Conservation (phyloP, 2,888 invertebrate species). For the Lissonota sp. region DNA sequence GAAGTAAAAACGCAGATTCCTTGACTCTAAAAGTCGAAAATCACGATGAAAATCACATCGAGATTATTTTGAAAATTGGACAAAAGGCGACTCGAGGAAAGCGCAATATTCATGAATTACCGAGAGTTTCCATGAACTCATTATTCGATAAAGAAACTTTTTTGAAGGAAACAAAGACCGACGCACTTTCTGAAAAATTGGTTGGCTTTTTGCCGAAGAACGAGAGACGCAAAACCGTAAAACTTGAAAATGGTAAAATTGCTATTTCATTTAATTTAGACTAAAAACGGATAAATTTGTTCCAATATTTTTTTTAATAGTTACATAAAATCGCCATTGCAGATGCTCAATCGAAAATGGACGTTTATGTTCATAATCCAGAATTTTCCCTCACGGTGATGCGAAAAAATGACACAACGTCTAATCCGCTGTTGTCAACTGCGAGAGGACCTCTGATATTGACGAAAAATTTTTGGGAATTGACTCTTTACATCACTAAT, state of each 20-base stretch:
- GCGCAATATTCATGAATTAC: not conserved
- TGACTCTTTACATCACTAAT: slow-evolving; percentile 85
- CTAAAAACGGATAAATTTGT: not conserved
- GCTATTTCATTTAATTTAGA: not conserved
- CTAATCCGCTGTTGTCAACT: slow-evolving; percentile 85
- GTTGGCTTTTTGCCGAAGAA: slow-evolving; percentile 29
- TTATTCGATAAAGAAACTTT: not conserved
- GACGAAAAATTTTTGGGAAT: slow-evolving; percentile 87
- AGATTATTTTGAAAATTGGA: slow-evolving; percentile 50
- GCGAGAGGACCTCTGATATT: slow-evolving; percentile 86
- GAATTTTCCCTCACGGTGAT: slow-evolving; percentile 72
- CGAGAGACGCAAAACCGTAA: slow-evolving; percentile 5
- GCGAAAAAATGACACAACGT: slow-evolving; percentile 80
- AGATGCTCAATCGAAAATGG: slow-evolving; percentile 53
- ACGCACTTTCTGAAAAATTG: slow-evolving; percentile 1
- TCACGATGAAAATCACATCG: slow-evolving; percentile 61
- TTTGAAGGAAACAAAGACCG: not conserved
- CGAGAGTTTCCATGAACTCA: not conserved
- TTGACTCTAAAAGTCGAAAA: slow-evolving; percentile 46
- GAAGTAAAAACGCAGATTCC: slow-evolving; percentile 75
- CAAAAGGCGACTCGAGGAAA: not conserved
- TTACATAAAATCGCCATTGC: not conserved
- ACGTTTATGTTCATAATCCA: slow-evolving; percentile 64
- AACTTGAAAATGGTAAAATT: slow-evolving; percentile 38
- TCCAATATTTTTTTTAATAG: not conserved